Percentiles rank a stretch among this genome's conserved stretches.
These are phyloP conservation scores for Girardinichthys multiradiatus DNA, from an alignment of 2,113 vertebrate genomes.

Conservation along the genomic window DNA sequence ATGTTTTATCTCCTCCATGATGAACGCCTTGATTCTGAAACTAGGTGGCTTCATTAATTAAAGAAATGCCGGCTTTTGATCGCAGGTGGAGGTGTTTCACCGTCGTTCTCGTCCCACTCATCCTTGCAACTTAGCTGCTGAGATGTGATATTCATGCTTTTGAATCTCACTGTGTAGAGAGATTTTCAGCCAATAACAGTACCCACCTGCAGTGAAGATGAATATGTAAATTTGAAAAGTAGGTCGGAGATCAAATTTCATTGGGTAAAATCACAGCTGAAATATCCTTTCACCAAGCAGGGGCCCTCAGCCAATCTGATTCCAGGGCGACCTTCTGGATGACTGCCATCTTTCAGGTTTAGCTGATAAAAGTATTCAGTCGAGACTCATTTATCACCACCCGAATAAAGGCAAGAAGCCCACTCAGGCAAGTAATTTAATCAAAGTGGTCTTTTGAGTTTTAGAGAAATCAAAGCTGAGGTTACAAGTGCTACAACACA, in stretches of 20 bases:
- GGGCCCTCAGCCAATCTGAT: constrained; percentile 60
- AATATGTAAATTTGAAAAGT: constrained; percentile 75
- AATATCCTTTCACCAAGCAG: constrained; percentile 53
- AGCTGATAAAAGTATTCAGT: constrained; percentile 52
- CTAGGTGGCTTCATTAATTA: constrained; percentile 60
- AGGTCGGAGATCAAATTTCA: constrained; percentile 73
- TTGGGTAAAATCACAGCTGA: constrained; percentile 63
- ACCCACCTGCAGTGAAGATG: constrained; percentile 72
- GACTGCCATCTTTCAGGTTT: constrained; percentile 52
- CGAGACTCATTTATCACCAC: constrained; percentile 37
- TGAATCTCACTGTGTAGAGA: constrained; percentile 65
- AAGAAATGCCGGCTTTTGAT: constrained; percentile 62
- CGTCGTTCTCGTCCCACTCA: constrained; percentile 51
- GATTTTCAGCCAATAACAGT: constrained; percentile 67
- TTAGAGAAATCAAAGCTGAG: constrained; percentile 27
- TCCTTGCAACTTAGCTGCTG: constrained; percentile 45
- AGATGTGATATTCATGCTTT: constrained; percentile 69
- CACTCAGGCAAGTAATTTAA: constrained; percentile 45
- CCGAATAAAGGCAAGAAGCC: constrained; percentile 38
- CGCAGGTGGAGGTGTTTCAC: constrained; percentile 50
- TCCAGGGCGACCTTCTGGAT: constrained; percentile 46
- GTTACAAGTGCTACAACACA: constrained; percentile 22
- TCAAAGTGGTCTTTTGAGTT: constrained; percentile 42
- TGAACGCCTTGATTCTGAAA: constrained; percentile 40
- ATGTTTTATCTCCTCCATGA: constrained; percentile 37